Conservation (phyloP, 92 coral and sea anemone genomes). For the Blastomussa wellsi region DNA sequence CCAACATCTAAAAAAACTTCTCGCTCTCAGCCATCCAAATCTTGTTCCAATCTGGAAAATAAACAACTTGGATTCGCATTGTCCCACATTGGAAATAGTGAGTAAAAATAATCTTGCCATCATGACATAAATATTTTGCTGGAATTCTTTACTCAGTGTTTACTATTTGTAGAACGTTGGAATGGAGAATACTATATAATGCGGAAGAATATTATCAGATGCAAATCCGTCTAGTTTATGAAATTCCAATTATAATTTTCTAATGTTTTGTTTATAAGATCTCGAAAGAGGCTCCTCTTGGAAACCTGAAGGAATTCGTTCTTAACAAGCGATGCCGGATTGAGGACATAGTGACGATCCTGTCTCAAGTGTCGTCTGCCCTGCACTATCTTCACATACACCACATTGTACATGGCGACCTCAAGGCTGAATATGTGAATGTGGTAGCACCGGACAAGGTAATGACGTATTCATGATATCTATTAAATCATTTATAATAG, state of each 20-base stretch:
- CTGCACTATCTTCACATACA: constrained; percentile 44
- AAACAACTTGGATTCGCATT: not conserved
- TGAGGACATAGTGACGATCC: constrained; percentile 25
- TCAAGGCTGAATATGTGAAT: constrained; percentile 32
- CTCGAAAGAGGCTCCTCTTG: constrained; percentile 1
- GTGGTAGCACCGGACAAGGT: constrained; percentile 15
- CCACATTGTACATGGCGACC: constrained; percentile 54
- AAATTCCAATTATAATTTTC: not conserved
- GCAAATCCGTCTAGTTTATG: not conserved
- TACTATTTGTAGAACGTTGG: too few species aligned
- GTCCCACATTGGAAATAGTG: not conserved
- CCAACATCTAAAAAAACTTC: constrained; percentile 3
- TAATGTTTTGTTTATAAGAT: not conserved
- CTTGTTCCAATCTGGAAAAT: constrained; percentile 7
- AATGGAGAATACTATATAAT: too few species aligned
- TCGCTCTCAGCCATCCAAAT: constrained; percentile 13
- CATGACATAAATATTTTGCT: too few species aligned
- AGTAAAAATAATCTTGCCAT: not conserved
- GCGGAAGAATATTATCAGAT: too few species aligned
- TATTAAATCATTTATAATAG: too few species aligned
- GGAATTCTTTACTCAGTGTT: too few species aligned
- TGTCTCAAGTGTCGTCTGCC: constrained; percentile 52
- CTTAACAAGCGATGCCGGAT: constrained; percentile 11
- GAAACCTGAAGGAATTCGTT: constrained; percentile 32
- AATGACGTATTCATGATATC: too few species aligned